Conservation (phyloP, 2,797 vertebrate species). For the Ceyx erithaca region DNA sequence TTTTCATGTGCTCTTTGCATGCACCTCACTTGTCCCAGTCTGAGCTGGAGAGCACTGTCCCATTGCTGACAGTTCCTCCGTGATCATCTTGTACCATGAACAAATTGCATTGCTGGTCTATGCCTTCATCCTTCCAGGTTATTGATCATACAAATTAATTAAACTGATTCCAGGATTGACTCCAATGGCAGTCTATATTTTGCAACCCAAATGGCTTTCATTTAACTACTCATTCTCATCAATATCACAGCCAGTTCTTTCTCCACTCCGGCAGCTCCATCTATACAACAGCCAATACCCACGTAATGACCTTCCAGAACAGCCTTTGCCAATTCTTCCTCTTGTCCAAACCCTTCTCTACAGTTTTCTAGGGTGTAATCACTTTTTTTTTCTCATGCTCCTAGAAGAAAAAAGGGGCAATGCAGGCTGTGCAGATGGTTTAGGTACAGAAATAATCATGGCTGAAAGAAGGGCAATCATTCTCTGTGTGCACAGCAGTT, state of each 20-base stretch:
- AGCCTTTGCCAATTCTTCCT: background rate
- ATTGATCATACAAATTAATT: slow-evolving; percentile 71
- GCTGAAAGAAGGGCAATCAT: background rate
- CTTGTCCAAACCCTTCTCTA: background rate
- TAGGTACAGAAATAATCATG: background rate
- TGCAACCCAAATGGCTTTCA: slow-evolving; percentile 58
- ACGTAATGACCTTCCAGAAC: slow-evolving; percentile 26
- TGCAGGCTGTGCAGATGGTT: background rate
- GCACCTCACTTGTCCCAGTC: background rate
- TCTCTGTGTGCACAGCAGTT: background rate
- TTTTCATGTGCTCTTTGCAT: background rate
- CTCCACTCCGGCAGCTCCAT: slow-evolving; percentile 16
- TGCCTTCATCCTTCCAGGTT: slow-evolving; percentile 39
- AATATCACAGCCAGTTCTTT: slow-evolving; percentile 47
- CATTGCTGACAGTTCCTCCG: background rate
- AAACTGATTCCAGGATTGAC: slow-evolving; percentile 65
- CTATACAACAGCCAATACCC: slow-evolving; percentile 43
- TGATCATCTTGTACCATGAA: background rate
- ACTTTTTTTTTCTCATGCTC: background rate
- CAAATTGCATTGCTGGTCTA: slow-evolving; percentile 1
- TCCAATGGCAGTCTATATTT: slow-evolving; percentile 23
- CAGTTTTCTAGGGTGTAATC: background rate
- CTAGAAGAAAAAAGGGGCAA: background rate
- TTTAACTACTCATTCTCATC: slow-evolving; percentile 47
- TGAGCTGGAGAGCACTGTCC: accelerated